Percentiles rank a stretch among this genome's conserved stretches.
These are phyloP conservation scores for Protophormia terraenovae DNA, from an alignment of 2,888 invertebrate genomes.

Conservation along the genomic window DNA sequence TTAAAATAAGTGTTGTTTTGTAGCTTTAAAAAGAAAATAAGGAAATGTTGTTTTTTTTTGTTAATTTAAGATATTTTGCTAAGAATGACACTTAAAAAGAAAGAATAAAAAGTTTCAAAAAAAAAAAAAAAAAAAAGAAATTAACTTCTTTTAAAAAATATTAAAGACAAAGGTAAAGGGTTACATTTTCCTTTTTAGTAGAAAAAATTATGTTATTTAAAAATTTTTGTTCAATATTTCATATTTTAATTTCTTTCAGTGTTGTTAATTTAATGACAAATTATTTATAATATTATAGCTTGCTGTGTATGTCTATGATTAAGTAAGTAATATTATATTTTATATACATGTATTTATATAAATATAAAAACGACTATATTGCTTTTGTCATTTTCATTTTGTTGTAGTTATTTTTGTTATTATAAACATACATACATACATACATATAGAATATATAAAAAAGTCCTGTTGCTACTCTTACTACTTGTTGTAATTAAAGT, in stretches of 20 bases:
- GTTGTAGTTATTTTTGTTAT: background rate
- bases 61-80: too few relatives aligned
- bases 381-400: too few relatives aligned
- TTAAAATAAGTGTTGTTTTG: background rate
- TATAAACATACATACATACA: too few relatives aligned
- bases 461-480: conserved; percentile 32
- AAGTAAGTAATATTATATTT: background rate
- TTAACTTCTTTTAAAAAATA: too few relatives aligned
- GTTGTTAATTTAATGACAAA: background rate
- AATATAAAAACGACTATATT: background rate
- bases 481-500: conserved; percentile 61
- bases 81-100: too few relatives aligned
- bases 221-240: background rate
- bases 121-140: too few relatives aligned
- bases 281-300: background rate
- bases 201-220: background rate
- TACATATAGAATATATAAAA: too few relatives aligned
- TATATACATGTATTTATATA: background rate
- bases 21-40: background rate
- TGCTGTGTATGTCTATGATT: background rate
- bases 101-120: too few relatives aligned
- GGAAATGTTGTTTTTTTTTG: background rate
- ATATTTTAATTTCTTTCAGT: background rate
- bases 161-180: too few relatives aligned
- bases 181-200: too few relatives aligned